Evolutionary conservation across 53 echinoderm and acorn worm genomes (phyloP), one percentile per base, ranked within the genome.

Genomic region (Paracentrotus lividus): DNA sequence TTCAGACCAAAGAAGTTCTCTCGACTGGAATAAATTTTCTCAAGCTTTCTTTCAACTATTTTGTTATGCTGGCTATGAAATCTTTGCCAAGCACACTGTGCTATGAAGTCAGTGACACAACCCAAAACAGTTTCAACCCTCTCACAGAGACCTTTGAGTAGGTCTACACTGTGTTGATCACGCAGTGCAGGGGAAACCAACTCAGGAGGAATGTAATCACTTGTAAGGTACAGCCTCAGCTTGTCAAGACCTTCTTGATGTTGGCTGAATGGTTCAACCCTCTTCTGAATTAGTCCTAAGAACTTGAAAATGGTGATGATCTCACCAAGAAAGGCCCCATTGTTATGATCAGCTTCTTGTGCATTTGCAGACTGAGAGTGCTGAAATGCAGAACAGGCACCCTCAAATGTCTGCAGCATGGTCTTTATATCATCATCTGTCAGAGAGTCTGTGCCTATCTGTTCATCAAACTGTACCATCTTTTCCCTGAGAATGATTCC

Each of bases 401-500:
- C 90, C 13, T 36, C 9, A 20, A 77, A 77, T 21, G 76, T 33
- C 6, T 23, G 15, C 31, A 90, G 38, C 29, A 94, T 23, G 12
- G 84, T 85, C n/a, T 59, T 85, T 23, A 60, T 32, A 8, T 85
- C 61, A 15, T 85, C 38, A 51, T 94, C 90, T 20, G 32, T 65
- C 24, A 85, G 27, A 14, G 21, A 10, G 13, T 38, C 36, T 23
- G 18, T 4, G 9, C 7, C 84, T 8, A 88, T 18, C 38, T 2
- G 20, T 6, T 15, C 2, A 54, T 85, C 90, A 94, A 60, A 31
- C 51, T 34, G 53, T 32, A 27, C 44, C 91, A 94, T 90, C 61
- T 93, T 86, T n/a, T 93, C 84, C 33, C 77, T 64, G 12, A 58
- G 85, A 15, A 97, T 92, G 64, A 93, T 85, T 29, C 96, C 97